These are phyloP conservation scores for Sphinx pinastri DNA, from an alignment of 2,888 invertebrate genomes.

Conservation along the genomic window DNA sequence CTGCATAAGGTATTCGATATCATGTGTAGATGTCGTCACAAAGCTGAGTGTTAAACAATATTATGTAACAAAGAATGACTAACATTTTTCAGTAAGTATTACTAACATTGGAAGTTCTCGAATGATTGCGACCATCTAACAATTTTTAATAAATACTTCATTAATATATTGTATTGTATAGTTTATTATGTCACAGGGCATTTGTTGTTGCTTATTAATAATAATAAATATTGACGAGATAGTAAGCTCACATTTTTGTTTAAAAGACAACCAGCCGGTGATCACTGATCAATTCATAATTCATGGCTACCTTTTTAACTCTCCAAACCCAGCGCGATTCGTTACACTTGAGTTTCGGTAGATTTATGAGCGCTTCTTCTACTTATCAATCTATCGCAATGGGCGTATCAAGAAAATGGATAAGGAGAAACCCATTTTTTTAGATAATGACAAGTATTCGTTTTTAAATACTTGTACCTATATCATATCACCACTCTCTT, in stretches of 20 bases:
- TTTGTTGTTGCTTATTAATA: not conserved
- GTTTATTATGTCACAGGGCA: not conserved
- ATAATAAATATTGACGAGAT: not conserved
- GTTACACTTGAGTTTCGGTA: no score
- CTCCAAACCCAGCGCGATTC: no score
- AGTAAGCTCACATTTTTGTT: not conserved
- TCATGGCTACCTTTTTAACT: no score
- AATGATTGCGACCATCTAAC: conserved; percentile 3
- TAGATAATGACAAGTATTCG: no score
- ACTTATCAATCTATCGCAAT: no score
- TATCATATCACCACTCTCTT: no score
- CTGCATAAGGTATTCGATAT: conserved; percentile 71
- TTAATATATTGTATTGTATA: conserved; percentile 15
- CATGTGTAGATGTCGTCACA: conserved; percentile 50
- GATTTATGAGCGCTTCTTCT: no score
- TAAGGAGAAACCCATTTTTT: no score
- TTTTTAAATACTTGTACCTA: no score
- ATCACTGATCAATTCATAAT: no score
- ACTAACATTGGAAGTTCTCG: conserved; percentile 35
- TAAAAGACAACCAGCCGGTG: no score
- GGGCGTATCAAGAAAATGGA: no score
- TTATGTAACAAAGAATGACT: conserved; percentile 39
- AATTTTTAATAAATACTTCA: conserved; percentile 2
- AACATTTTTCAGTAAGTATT: conserved; percentile 40
- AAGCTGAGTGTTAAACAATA: conserved; percentile 28